Percentiles rank a stretch among this genome's conserved stretches.
These are phyloP conservation scores for Myopa testacea DNA, from an alignment of 2,888 invertebrate species.

Conservation along the genomic window DNA sequence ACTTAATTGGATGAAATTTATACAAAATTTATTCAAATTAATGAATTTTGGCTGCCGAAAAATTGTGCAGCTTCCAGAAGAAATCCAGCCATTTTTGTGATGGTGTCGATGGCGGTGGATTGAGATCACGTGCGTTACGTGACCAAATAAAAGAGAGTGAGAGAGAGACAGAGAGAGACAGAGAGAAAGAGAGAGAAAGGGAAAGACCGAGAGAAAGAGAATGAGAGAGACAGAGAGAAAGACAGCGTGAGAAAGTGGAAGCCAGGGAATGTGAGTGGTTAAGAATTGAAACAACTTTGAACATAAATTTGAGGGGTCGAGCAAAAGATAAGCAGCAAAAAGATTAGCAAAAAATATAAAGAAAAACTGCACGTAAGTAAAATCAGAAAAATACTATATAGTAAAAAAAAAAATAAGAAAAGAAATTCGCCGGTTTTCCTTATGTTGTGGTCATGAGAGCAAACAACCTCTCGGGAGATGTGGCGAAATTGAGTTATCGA, in stretches of 20 bases:
- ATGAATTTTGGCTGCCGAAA: neutral
- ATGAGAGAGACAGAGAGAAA: neutral
- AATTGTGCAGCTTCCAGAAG: neutral
- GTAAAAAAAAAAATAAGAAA: no score
- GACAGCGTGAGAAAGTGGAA: no score
- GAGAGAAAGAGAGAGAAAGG: neutral
- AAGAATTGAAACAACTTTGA: neutral
- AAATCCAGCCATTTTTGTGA: neutral
- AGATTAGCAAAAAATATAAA: no score
- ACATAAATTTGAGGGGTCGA: neutral
- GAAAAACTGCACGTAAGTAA: no score
- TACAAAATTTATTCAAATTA: conserved; percentile 45
- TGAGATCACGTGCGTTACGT: conserved; percentile 25
- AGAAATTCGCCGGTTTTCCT: no score
- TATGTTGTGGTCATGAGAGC: no score
- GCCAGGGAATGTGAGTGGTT: no score
- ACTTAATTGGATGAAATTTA: conserved; percentile 45
- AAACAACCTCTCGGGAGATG: no score
- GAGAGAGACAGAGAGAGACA: neutral
- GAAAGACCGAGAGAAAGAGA: neutral
- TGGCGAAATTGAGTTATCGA: no score
- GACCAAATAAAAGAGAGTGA: neutral
- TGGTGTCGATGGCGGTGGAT: neutral
- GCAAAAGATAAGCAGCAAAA: no score
- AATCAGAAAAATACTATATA: no score